phyloP scores from a whole-genome alignment of 2,888 invertebrate species.

The Protonemura montana region DNA sequence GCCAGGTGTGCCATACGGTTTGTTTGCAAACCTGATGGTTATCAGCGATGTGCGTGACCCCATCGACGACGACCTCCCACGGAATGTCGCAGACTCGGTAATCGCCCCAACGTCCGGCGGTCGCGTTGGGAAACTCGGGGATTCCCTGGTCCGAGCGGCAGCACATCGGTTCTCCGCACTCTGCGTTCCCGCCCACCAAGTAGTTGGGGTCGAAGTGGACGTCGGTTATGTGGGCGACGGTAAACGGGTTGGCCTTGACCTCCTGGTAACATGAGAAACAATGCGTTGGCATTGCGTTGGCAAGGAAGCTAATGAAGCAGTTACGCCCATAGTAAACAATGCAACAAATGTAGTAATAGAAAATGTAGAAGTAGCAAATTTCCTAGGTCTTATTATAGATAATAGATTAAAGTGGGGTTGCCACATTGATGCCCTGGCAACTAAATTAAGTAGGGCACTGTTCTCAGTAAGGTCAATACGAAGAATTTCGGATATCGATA shows the following conservation, averaged over 20 bases:
- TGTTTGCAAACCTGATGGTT: constrained; percentile 45
- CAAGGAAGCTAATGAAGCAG: neutral
- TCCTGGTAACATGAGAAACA: too few relatives aligned
- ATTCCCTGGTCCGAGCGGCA: constrained; percentile 71
- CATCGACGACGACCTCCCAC: constrained; percentile 70
- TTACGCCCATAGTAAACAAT: too few relatives aligned
- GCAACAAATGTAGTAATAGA: too few relatives aligned
- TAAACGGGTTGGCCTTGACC: constrained; percentile 48
- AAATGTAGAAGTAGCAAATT: too few relatives aligned
- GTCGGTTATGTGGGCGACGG: constrained; percentile 75
- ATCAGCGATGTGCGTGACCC: constrained; percentile 66
- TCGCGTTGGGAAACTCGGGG: constrained; percentile 54
- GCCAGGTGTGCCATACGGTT: too few relatives aligned
- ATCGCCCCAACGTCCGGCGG: constrained; percentile 84
- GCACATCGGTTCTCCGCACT: constrained; percentile 79
- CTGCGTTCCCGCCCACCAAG: constrained; percentile 69
- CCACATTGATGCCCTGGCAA: too few relatives aligned
- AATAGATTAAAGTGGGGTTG: too few relatives aligned
- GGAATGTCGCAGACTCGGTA: constrained; percentile 81
- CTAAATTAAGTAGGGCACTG: too few relatives aligned
- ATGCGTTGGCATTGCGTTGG: too few relatives aligned
- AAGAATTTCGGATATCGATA: too few relatives aligned
- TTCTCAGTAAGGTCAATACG: too few relatives aligned
- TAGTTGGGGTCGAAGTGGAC: constrained; percentile 82
- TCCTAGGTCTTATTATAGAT: too few relatives aligned